Conservation (phyloP, 2,113 vertebrate genomes). For the Oryzias melastigma region DNA sequence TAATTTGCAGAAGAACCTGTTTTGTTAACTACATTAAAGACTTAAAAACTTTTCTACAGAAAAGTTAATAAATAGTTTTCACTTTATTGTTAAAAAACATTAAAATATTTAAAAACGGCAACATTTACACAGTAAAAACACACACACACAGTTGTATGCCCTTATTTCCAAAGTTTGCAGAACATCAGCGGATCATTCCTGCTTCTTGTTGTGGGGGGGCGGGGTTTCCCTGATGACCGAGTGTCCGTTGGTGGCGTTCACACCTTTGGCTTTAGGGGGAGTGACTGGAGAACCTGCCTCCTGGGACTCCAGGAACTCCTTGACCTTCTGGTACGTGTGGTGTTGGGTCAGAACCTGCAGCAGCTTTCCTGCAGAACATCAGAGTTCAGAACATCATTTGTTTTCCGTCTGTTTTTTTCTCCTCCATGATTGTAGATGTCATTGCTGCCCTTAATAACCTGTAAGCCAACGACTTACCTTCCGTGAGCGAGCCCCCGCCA, state of each 20-base stretch:
- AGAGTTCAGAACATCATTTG: neutral
- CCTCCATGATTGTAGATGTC: neutral
- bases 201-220: too few species aligned
- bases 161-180: too few species aligned
- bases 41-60: too few species aligned
- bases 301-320: constrained; percentile 50
- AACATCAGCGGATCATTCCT: too few species aligned
- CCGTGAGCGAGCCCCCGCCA: constrained; percentile 38
- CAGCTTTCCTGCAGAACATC: constrained; percentile 42
- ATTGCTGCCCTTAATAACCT: neutral
- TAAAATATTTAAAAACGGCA: too few species aligned
- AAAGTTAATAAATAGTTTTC: too few species aligned
- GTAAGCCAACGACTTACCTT: constrained; percentile 40
- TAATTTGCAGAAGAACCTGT: too few species aligned
- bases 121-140: too few species aligned
- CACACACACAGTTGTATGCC: too few species aligned
- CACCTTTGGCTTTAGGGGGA: constrained; percentile 19
- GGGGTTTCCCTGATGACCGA: too few species aligned
- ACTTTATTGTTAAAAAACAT: too few species aligned
- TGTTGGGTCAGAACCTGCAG: constrained; percentile 60
- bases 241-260: constrained; percentile 51
- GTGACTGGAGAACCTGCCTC: constrained; percentile 5
- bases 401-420: neutral
- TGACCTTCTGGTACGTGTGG: constrained; percentile 62
- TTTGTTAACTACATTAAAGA: too few species aligned